Base-by-base conservation (phyloP, 2,797 vertebrate genomes). In the Catamblyrhynchus diadema region DNA sequence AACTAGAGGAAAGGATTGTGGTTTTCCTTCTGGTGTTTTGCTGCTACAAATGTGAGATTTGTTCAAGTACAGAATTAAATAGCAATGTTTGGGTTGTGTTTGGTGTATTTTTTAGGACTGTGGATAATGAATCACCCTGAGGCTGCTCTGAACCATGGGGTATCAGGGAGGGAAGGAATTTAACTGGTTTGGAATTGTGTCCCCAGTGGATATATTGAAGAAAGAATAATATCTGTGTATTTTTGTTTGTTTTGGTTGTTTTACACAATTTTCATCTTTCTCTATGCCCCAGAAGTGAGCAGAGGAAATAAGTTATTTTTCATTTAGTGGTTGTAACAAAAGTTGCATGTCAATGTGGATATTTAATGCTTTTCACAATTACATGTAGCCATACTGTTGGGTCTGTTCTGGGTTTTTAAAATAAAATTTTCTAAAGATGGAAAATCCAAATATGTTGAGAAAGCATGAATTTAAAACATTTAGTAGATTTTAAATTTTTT, bases 41-140 rank as follows among this genome's bases (percentile, higher is more conserved):
- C 44, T 78, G 42, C 51, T 75, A 22, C 9, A 42, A 11, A 21
- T 21, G 10, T 59, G 53, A 82, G 61, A n/a, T 60, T 53, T 81
- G 24, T 32, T 74, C 28, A 39, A 78, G 27, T 41, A 45, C 21
- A 18, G 15, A 73, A 91, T 53, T 20, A 25, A 65, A 19, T 3
- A 19, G 51, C 7, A 18, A 8, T 0, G 1, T 45, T 57, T 83
- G 51, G 21, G 24, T 59, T 60, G 28, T 21, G 24, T 5, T 69
- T 8, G 5, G 8, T 67, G 48, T 17, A 28, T 33, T 74, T 70
- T 30, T 39, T 62, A 33, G 28, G 41, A 37, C 25, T 33, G 14
- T 2, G 16, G 35, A 8, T 44, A 51, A 41, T 12, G 41, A 70
- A n/a, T 71, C 8, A 8, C 23, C 35, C 10, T 0, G 0, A 75